Base-by-base conservation (phyloP, 2,888 invertebrate genomes). In the Melinaea menophilus region DNA sequence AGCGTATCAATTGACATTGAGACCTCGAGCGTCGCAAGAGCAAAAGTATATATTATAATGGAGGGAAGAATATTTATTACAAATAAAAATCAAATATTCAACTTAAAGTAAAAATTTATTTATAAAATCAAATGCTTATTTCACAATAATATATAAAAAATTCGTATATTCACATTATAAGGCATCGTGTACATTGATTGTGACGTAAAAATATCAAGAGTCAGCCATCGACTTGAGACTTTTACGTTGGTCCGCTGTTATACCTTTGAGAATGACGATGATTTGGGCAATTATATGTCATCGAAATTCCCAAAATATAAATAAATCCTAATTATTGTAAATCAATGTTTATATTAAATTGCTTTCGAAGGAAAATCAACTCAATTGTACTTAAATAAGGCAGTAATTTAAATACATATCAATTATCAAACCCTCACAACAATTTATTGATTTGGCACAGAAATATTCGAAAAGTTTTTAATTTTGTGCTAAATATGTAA, bases 221-320 rank as follows among this genome's bases (percentile, higher is more conserved):
- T 86, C 90, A 90, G 90, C 90, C 90, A 90, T 89, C 73, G 75
- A 79, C 79, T 81, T 84, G 86, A 90, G 83, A 89, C 88, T 89
- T 89, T 90, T 88, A 81, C 73, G 31, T 68, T 67, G 68, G 65
- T 71, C 72, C 71, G 67, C 57, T 55, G 35, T 51, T 11, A n/a
- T 56, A 41, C 37, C 56, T 70, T 69, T 72, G 70, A 62, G 68
- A 70, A 69, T 72, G 47, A 65, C 68, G 69, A 73, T 70, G 65
- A 64, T 66, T 69, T 69, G 75, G 74, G 75, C 74, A 74, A 74
- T 75, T 57, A 41, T 46, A 56, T 58, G 45, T 66, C 67, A 70
- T 71, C 67, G 62, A 59, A 65, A 67, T 70, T 64, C 63, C 62
- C 73, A 70, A 66, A 64, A 35, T 45, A 55, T 55, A 55, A 48